phyloP scores from a whole-genome alignment of 2,113 vertebrate species.

The Zapus hudsonius region DNA sequence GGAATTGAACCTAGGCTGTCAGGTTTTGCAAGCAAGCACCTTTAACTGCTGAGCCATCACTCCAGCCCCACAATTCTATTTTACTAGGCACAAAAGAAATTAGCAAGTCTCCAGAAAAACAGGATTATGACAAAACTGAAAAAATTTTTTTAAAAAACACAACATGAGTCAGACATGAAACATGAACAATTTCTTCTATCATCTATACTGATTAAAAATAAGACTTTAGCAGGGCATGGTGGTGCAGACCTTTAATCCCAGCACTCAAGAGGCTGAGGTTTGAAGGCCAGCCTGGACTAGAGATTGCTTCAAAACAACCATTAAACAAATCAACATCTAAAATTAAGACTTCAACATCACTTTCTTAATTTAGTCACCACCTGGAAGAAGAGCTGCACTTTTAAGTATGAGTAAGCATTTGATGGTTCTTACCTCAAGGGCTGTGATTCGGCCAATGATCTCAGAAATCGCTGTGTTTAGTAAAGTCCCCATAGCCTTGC shows the following conservation, averaged over 20 bases:
- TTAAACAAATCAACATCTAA: too few species aligned
- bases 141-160: neutral
- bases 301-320: too few species aligned
- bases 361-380: slow-evolving; percentile 14
- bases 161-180: slow-evolving; percentile 47
- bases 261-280: too few species aligned
- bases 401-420: neutral
- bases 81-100: neutral
- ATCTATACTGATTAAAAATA: slow-evolving; percentile 18
- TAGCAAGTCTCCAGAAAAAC: slow-evolving; percentile 87
- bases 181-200: slow-evolving; percentile 24
- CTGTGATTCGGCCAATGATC: slow-evolving; percentile 90
- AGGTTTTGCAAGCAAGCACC: too few species aligned
- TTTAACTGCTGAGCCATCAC: too few species aligned
- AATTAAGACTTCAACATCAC: neutral
- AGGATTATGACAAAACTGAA: slow-evolving; percentile 30
- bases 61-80: too few species aligned
- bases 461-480: slow-evolving; percentile 93
- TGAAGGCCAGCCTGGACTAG: too few species aligned
- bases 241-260: too few species aligned
- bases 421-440: slow-evolving; percentile 90
- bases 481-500: slow-evolving; percentile 95
- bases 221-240: neutral
- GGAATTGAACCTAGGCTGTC: too few species aligned
- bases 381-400: neutral